These are phyloP conservation scores for Dynastes maya DNA, from an alignment of 2,888 invertebrate species.

Conservation along the genomic window DNA sequence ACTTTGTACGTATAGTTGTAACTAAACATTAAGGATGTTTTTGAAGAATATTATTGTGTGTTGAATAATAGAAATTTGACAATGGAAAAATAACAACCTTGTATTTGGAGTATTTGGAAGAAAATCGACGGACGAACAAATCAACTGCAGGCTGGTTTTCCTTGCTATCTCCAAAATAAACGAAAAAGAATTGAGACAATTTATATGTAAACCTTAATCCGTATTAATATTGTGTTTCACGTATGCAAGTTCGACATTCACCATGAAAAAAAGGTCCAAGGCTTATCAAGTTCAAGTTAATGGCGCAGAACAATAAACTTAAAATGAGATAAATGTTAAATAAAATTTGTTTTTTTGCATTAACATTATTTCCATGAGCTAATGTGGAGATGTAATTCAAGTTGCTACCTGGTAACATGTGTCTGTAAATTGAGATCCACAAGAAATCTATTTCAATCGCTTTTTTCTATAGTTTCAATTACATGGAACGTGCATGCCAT, in stretches of 20 bases:
- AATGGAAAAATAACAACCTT: no score
- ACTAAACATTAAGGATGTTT: neutral
- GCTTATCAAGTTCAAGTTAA: conserved; percentile 19
- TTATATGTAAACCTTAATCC: neutral
- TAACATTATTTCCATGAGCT: neutral
- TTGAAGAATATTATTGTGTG: no score
- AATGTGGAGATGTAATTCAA: no score
- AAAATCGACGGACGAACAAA: no score
- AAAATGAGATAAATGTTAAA: neutral
- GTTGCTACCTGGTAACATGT: no score
- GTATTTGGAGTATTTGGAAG: no score
- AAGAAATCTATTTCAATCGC: no score
- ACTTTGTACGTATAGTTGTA: neutral
- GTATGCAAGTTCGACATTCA: neutral
- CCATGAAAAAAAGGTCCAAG: conserved; percentile 11
- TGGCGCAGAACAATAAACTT: neutral
- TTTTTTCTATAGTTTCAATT: no score
- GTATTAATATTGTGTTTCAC: neutral
- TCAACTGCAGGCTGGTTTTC: no score
- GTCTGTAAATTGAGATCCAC: no score
- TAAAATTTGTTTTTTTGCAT: neutral
- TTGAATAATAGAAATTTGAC: no score
- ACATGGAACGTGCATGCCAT: no score
- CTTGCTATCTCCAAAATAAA: neutral
- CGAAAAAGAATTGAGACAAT: neutral